Conservation (phyloP, 2,888 invertebrate species). For the Volucella inflata region DNA sequence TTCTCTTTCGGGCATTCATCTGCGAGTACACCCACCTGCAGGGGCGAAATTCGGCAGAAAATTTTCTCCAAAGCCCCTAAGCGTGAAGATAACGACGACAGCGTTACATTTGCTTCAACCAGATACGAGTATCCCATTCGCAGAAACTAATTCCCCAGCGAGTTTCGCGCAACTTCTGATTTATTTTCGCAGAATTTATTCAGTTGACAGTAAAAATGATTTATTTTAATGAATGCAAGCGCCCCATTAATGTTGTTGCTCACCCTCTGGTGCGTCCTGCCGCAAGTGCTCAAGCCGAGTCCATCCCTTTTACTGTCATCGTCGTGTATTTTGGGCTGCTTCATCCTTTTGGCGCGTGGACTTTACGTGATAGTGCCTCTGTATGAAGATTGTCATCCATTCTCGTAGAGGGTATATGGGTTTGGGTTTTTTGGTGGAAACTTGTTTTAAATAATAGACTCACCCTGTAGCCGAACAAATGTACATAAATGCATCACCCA, state of each 20-base stretch:
- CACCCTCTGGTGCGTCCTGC: neutral
- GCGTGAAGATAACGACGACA: neutral
- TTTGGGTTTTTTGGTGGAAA: conserved; percentile 54
- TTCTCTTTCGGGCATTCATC: too few species aligned
- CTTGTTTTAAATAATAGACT: conserved; percentile 65
- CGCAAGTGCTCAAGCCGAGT: neutral
- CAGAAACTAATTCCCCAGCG: conserved; percentile 68
- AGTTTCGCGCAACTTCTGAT: conserved; percentile 66
- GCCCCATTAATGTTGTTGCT: conserved; percentile 66
- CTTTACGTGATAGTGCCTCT: conserved; percentile 48
- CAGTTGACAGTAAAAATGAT: conserved; percentile 75
- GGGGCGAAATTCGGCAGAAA: neutral
- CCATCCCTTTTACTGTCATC: conserved; percentile 49
- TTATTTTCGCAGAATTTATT: conserved; percentile 72
- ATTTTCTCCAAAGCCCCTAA: neutral
- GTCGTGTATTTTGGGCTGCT: conserved; percentile 42
- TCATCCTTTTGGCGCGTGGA: conserved; percentile 44
- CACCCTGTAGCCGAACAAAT: neutral
- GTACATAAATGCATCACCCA: conserved; percentile 46
- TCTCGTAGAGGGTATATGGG: neutral
- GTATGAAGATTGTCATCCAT: conserved; percentile 48
- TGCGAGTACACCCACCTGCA: too few species aligned
- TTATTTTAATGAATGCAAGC: conserved; percentile 74
- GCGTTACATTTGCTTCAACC: conserved; percentile 7
- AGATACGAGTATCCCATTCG: conserved; percentile 47